These are phyloP conservation scores for Sebastes melanostomus DNA, from an alignment of 2,797 vertebrate species.

Conservation along the genomic window DNA sequence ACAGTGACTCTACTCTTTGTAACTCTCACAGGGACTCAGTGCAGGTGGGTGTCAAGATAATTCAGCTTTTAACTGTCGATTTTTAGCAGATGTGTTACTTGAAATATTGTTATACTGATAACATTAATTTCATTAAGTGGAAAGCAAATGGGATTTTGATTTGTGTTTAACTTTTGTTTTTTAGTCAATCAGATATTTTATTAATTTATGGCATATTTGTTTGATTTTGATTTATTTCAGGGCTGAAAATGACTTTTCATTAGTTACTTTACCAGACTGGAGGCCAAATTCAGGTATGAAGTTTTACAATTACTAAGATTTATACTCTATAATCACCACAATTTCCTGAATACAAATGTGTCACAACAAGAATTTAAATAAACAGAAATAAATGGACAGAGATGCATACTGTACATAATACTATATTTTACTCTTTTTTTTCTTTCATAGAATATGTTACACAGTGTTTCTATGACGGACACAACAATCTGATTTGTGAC, in stretches of 20 bases:
- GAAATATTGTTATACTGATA: not conserved
- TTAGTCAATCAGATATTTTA: not conserved
- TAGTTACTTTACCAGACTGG: constrained; percentile 72
- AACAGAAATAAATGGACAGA: not conserved
- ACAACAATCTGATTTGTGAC: constrained; percentile 78
- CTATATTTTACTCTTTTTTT: not conserved
- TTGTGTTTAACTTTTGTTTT: not conserved
- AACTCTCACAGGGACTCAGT: constrained; percentile 39
- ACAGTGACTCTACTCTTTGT: constrained; percentile 60
- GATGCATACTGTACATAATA: not conserved
- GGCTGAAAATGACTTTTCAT: constrained; percentile 53
- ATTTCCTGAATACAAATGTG: not conserved
- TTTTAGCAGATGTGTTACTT: not conserved
- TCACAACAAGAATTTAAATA: not conserved
- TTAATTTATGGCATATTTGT: not conserved
- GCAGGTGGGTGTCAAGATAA: constrained; percentile 65
- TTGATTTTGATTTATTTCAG: constrained; percentile 42
- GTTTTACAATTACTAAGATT: not conserved
- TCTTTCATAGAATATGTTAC: constrained; percentile 82
- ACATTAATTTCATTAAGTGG: not conserved
- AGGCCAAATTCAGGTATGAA: constrained; percentile 72
- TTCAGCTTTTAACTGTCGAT: not conserved
- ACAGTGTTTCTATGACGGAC: constrained; percentile 82
- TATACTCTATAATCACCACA: not conserved
- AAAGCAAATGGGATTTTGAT: not conserved